Percentiles rank a stretch among this genome's conserved stretches.
These are phyloP conservation scores for Caenorhabditis imperialis DNA, from an alignment of 2,888 invertebrate species.

Conservation along the genomic window DNA sequence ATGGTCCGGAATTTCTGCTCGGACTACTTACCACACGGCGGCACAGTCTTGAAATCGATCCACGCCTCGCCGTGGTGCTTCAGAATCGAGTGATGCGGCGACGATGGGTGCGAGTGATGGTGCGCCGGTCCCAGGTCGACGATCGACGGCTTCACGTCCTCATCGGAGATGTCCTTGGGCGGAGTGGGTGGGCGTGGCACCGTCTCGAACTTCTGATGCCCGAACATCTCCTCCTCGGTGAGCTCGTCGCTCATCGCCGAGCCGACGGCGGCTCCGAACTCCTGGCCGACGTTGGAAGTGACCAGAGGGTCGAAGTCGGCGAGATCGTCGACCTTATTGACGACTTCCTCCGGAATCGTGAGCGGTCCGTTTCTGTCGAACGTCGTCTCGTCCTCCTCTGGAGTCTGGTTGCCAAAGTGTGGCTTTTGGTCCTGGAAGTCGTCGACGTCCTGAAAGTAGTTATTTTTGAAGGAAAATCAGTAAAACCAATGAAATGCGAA, in stretches of 20 bases:
- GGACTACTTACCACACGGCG: constrained; percentile 68
- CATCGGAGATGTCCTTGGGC: constrained; percentile 72
- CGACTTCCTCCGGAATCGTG: constrained; percentile 67
- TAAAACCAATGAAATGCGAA: too few species aligned
- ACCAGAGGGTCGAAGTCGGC: constrained; percentile 33
- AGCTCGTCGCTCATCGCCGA: constrained; percentile 38
- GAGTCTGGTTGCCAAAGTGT: constrained; percentile 63
- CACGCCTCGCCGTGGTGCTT: constrained; percentile 67
- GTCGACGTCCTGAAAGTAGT: constrained; percentile 28
- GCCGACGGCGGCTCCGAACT: constrained; percentile 25
- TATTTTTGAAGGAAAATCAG: too few species aligned
- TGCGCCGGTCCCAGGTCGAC: constrained; percentile 71
- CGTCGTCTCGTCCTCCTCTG: constrained; percentile 60
- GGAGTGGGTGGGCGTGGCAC: constrained; percentile 74
- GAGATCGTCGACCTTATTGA: constrained; percentile 12
- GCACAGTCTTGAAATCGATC: constrained; percentile 70
- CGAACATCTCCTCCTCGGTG: constrained; percentile 46
- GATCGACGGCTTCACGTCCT: constrained; percentile 66
- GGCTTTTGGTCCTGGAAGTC: constrained; percentile 46
- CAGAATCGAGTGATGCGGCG: constrained; percentile 69
- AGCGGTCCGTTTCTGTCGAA: constrained; percentile 65
- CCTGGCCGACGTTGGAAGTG: constrained; percentile 30
- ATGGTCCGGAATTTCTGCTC: not conserved
- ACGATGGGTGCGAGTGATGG: constrained; percentile 54
- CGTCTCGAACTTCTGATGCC: constrained; percentile 63